Percentiles rank a stretch among this genome's conserved stretches.
These are phyloP conservation scores for Merops nubicus DNA, from an alignment of 2,113 vertebrate genomes.

Conservation along the genomic window DNA sequence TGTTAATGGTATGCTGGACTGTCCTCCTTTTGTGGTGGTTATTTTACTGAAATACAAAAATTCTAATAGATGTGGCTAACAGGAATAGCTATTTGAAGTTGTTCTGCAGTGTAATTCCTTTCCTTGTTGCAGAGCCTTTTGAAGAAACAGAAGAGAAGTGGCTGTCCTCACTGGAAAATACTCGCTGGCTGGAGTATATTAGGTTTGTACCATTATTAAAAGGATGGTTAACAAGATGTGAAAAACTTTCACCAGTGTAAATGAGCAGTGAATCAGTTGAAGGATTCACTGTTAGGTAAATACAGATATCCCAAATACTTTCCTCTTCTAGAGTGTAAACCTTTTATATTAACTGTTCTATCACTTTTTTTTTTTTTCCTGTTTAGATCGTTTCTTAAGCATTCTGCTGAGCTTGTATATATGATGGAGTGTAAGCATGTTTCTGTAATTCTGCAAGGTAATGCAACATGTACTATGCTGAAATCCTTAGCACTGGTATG, in stretches of 20 bases:
- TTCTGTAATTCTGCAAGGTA: conserved; percentile 93
- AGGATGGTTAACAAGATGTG: not conserved
- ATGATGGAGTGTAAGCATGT: conserved; percentile 85
- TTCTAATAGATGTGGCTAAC: not conserved
- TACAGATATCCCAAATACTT: not conserved
- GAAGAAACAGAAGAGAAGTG: conserved; percentile 96
- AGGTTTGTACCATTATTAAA: conserved; percentile 77
- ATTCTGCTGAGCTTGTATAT: conserved; percentile 91
- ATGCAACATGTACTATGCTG: not conserved
- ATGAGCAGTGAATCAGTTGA: not conserved
- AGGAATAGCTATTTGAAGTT: not conserved
- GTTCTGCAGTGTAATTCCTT: not conserved
- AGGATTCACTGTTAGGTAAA: not conserved
- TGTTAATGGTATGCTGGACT: conserved; percentile 84
- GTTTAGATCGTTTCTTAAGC: conserved; percentile 85
- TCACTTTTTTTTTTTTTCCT: conserved; percentile 24
- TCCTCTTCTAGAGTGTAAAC: not conserved
- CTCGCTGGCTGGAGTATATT: conserved; percentile 91
- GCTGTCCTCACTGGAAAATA: conserved; percentile 90
- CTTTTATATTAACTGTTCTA: not conserved
- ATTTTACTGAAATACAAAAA: not conserved
- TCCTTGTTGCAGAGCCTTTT: conserved; percentile 82
- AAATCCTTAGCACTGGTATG: not conserved
- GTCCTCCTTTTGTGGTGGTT: not conserved
- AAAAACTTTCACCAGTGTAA: not conserved